Evolutionary conservation across 2,888 invertebrate species (phyloP).

Genomic region (Pseudoips prasinana): DNA sequence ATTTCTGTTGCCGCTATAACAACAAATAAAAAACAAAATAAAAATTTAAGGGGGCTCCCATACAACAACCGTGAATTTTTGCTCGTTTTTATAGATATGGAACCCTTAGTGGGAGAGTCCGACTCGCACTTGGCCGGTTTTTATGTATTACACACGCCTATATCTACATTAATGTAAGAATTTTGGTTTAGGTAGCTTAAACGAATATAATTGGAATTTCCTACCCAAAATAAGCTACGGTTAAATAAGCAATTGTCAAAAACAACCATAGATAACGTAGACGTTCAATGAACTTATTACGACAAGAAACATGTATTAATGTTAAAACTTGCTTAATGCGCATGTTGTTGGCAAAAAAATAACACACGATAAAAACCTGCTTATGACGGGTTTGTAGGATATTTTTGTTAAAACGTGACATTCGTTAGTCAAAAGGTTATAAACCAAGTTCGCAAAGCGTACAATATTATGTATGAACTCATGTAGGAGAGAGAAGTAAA

Average conservation of each 20-base stretch:
- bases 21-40: no score
- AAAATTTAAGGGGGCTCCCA: no score
- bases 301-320: conserved; percentile 3
- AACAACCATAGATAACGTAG: conserved; percentile 6
- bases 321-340: conserved; percentile 6
- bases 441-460: neutral
- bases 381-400: conserved; percentile 11
- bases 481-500: conserved; percentile 15
- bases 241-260: neutral
- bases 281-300: conserved; percentile 19
- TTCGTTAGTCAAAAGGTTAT: conserved; percentile 1
- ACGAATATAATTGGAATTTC: no score
- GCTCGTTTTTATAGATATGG: no score
- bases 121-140: no score
- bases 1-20: no score
- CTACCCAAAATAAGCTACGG: no score
- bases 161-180: no score
- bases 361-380: conserved; percentile 14
- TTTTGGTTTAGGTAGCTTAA: no score
- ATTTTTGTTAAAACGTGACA: conserved; percentile 15
- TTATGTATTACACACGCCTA: no score
- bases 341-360: conserved; percentile 11
- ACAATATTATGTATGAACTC: conserved; percentile 10
- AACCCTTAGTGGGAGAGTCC: no score
- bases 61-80: no score